Evolutionary conservation across 1,140 invertebrate species (phyloP), one percentile per base, ranked within the genome.

Genomic region (Zaprionus capensis): DNA sequence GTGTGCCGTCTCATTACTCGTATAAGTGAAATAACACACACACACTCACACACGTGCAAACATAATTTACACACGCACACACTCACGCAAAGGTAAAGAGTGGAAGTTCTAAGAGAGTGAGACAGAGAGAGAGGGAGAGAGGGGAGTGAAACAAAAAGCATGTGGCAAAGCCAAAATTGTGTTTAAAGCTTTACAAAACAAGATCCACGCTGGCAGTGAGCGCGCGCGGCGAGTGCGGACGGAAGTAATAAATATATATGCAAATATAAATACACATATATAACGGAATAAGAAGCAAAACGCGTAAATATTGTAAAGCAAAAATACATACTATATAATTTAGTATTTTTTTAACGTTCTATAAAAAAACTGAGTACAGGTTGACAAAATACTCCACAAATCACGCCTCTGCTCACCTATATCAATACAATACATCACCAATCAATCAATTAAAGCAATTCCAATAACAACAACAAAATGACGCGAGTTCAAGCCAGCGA

Each of bases 401-500:
- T 14, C 11, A 12, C 36, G 14, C 4, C 4, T 38, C 36, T 17
- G 9, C 53, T 28, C 22, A 68, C 28, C 57, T 15, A 31, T 22
- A 41, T n/a, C 26, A 51, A 64, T 73, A n/a, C 14, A 68, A 68
- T 55, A 22, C 22, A 38, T 28, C 26, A n/a, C 0, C 9, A 44
- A 61, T 5, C 9, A 44, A 61, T 5, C 28, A 5, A 26, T 51
- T 34, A 51, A 62, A 49, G 26, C 49, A 28, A 14, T 4, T 38
- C 7, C 56, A 6, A 26, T 4, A 59, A 31, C 34, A 17, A 17
- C 34, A 28, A 41, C 59, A 80, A 71, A 41, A 93, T 93, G 92
- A 80, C 92, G 66, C 92, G 91, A 57, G 80, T 92, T 76, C 83
- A 92, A 61, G 84, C 91, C 51, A 76, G 81, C 67, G 87, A 92